Base-by-base conservation (phyloP, 2,113 vertebrate species). In the Clinocottus analis region DNA sequence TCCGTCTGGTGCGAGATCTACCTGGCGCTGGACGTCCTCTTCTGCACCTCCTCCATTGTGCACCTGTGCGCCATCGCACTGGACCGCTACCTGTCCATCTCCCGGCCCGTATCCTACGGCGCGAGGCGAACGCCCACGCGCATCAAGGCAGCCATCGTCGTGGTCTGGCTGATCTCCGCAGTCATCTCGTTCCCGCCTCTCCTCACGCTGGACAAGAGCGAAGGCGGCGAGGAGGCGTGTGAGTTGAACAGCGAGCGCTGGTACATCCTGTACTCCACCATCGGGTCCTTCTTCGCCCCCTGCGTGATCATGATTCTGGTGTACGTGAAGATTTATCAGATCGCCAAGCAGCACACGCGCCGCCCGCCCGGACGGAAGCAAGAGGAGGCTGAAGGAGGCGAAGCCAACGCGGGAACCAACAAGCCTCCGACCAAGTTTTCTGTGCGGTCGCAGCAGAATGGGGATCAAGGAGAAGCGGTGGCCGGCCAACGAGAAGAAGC, bases 251-350 rank as follows among this genome's bases (percentile, higher is more conserved):
- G 93, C 0, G 95, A 97, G 72, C 91, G 92, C 0, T 98, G 97
- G 97, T 98, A 98, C 45, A 95, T 98, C 75, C 92, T 98, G 29
- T 95, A 96, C 89, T 98, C 97, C 82, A 97, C 96, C 82, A 79
- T 96, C 0, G 96, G 95, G 1, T 98, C 97, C 0, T 98, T 98
- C 92, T 98, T 98, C 0, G 96, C 94, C 0, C 97, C 97, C 0
- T 98, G 97, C 51, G 90, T 98, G 70, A 97, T 98, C 74, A 98
- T 98, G 97, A 95, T 98, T 68, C 93, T 97, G 0, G 97, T 98
- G 35, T 98, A 98, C 17, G 41, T 97, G 43, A 93, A 96, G 78
- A 97, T 98, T 85, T 98, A 98, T 73, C 89, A 97, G 79, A 97
- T 98, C 0, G 97, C 97, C 41, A 97, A 95, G 70, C 94, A 90